These are phyloP conservation scores for Montifringilla adamsi DNA, from an alignment of 2,113 vertebrate species.

Conservation along the genomic window DNA sequence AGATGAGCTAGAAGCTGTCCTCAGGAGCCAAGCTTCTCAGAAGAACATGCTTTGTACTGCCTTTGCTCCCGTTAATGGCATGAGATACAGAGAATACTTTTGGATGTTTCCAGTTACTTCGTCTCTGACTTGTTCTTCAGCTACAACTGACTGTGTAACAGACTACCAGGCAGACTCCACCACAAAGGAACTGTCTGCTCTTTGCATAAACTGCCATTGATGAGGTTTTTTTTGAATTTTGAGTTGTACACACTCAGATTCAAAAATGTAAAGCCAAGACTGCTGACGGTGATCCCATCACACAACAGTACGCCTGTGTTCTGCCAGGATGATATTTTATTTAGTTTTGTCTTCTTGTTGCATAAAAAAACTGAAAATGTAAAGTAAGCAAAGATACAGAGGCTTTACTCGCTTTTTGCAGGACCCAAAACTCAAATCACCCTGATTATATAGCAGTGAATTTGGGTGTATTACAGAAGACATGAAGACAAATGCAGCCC, in stretches of 20 bases:
- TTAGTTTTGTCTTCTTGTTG: not conserved
- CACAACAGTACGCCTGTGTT: not conserved
- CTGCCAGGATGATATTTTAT: not conserved
- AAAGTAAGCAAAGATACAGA: not conserved
- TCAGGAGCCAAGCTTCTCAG: not conserved
- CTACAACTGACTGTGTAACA: conserved; percentile 35
- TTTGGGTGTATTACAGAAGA: not conserved
- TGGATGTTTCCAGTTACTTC: not conserved
- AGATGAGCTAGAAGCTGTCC: not conserved
- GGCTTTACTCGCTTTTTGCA: not conserved
- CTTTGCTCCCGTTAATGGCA: not conserved
- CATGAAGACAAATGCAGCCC: not conserved
- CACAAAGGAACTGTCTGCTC: conserved; percentile 41
- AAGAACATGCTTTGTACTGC: not conserved
- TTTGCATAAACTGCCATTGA: conserved; percentile 21
- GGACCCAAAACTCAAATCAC: not conserved
- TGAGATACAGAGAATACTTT: not conserved
- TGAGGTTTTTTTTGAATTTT: not conserved
- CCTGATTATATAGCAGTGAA: not conserved
- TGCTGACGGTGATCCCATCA: conserved; percentile 34
- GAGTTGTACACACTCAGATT: not conserved
- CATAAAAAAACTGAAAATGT: not conserved
- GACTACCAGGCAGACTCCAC: not conserved
- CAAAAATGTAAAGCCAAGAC: not conserved
- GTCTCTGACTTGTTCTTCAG: not conserved